These are phyloP conservation scores for Clarias platycephalus DNA, from an alignment of 2,797 vertebrate species.

Conservation along the genomic window DNA sequence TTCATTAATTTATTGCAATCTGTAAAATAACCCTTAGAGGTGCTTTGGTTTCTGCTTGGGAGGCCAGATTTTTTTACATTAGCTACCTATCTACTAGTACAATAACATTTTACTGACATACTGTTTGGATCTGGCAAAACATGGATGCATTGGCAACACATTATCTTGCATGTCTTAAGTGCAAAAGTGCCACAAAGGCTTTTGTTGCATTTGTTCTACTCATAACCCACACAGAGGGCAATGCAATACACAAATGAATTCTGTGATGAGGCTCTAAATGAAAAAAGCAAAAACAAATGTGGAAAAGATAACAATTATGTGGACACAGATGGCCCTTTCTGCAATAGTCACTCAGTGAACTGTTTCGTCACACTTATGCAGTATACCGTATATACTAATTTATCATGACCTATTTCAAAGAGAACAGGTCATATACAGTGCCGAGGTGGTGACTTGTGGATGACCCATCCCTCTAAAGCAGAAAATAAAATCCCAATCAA, in stretches of 20 bases:
- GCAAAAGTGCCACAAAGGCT: slow-evolving; percentile 34
- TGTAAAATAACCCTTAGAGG: slow-evolving; percentile 70
- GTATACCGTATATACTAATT: slow-evolving; percentile 49
- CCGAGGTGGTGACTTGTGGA: slow-evolving; percentile 57
- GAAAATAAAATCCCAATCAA: slow-evolving; percentile 57
- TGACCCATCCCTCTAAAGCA: slow-evolving; percentile 56
- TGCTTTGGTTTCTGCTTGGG: slow-evolving; percentile 80
- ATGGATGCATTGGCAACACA: slow-evolving; percentile 39
- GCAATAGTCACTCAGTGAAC: slow-evolving; percentile 52
- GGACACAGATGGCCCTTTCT: slow-evolving; percentile 65
- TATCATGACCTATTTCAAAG: slow-evolving; percentile 45
- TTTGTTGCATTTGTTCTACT: slow-evolving; percentile 37
- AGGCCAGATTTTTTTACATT: slow-evolving; percentile 67
- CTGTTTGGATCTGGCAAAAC: slow-evolving; percentile 64
- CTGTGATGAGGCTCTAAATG: slow-evolving; percentile 34
- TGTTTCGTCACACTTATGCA: slow-evolving; percentile 55
- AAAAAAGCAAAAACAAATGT: slow-evolving; percentile 28
- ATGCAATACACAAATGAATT: slow-evolving; percentile 44
- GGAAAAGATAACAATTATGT: slow-evolving; percentile 51
- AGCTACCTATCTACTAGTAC: slow-evolving; percentile 66
- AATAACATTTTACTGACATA: slow-evolving; percentile 56
- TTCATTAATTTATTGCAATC: slow-evolving; percentile 66
- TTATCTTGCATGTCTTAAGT: slow-evolving; percentile 45
- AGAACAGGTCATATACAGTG: slow-evolving; percentile 68
- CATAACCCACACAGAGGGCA: slow-evolving; percentile 47